Evolutionary conservation across 2,113 vertebrate genomes (phyloP).

Genomic region (Todiramphus chloris): DNA sequence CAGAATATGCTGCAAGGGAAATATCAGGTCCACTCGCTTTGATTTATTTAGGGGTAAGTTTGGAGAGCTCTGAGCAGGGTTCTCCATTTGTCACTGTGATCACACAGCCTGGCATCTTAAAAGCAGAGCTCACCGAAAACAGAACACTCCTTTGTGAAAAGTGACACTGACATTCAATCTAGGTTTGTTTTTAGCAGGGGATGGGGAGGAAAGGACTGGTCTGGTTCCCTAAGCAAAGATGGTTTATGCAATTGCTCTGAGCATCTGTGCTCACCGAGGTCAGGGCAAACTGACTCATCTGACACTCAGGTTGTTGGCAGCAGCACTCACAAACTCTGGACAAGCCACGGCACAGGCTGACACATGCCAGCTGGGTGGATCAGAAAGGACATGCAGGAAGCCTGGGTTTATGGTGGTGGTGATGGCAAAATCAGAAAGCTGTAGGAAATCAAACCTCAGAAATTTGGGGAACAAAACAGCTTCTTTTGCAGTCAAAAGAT

Average conservation of each 20-base stretch:
- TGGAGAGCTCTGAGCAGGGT: neutral
- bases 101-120: constrained; percentile 44
- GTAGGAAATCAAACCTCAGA: neutral
- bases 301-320: neutral
- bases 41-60: constrained; percentile 38
- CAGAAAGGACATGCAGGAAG: neutral
- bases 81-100: constrained; percentile 58
- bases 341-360: neutral
- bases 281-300: neutral
- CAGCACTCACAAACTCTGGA: neutral
- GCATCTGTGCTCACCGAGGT: neutral
- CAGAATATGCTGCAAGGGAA: constrained; percentile 51
- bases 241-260: neutral
- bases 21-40: constrained; percentile 41
- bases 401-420: no score
- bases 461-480: neutral
- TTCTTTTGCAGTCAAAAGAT: neutral
- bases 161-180: constrained; percentile 61
- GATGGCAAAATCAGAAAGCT: neutral
- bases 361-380: neutral
- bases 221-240: neutral
- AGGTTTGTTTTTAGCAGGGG: constrained; percentile 24
- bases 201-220: neutral
- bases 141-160: constrained; percentile 31
- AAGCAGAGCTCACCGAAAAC: constrained; percentile 44